A percentile compares a stretch with the other conserved stretches of the same genome.
Conservation (phyloP, 2,113 vertebrate genomes). For the Grammomys dolichurus region DNA sequence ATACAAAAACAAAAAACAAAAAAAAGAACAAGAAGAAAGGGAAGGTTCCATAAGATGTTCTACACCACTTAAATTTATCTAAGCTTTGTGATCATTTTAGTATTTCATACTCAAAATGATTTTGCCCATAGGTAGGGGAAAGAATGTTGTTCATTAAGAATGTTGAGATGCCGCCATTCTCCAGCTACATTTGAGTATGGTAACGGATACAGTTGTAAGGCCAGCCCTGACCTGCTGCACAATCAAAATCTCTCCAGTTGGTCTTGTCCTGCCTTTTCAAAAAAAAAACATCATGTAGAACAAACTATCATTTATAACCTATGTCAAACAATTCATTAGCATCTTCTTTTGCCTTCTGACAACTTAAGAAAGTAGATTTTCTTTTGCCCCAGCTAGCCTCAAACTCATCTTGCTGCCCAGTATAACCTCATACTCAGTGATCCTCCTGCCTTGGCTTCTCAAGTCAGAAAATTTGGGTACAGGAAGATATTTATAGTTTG, state of each 20-base stretch:
- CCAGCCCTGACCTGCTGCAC: background rate
- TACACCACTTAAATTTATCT: constrained; percentile 23
- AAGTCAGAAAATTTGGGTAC: background rate
- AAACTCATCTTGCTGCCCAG: background rate
- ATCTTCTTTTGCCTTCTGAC: background rate
- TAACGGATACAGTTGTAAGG: background rate
- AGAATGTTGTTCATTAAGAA: background rate
- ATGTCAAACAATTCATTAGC: background rate
- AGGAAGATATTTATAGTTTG: background rate
- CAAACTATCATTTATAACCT: background rate
- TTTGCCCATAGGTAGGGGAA: background rate
- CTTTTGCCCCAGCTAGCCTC: background rate
- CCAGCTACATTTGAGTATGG: background rate
- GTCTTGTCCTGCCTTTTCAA: background rate
- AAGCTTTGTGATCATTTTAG: background rate
- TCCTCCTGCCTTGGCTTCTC: background rate
- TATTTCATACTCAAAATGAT: constrained; percentile 30
- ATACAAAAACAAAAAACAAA: too few relatives aligned
- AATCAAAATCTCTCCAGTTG: background rate
- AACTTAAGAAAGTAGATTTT: background rate
- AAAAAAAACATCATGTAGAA: constrained; percentile 44
- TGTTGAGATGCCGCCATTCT: background rate
- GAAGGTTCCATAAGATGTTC: background rate
- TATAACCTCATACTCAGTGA: background rate
- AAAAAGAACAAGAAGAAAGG: background rate